These are phyloP conservation scores for Temnothorax rugatulus DNA, from an alignment of 2,888 invertebrate genomes.

Conservation along the genomic window DNA sequence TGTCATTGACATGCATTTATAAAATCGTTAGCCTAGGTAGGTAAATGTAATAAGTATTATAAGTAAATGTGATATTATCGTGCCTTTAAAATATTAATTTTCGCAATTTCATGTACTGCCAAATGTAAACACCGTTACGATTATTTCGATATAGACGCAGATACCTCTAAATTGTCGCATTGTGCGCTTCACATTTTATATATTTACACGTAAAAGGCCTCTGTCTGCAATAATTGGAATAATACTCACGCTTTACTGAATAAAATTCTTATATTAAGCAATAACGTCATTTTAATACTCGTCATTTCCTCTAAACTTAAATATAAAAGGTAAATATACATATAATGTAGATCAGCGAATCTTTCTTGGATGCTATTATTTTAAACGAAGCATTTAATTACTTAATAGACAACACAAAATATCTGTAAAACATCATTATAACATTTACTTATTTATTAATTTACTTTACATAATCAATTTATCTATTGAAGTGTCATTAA, in stretches of 20 bases:
- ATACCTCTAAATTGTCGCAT: constrained; percentile 28
- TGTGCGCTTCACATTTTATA: constrained; percentile 4
- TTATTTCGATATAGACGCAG: constrained; percentile 6
- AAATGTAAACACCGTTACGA: constrained; percentile 41
- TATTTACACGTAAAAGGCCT: constrained; percentile 1
- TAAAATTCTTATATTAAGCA: constrained; percentile 50
- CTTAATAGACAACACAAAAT: not conserved
- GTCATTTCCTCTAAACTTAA: not conserved
- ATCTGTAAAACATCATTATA: not conserved
- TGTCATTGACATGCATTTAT: constrained; percentile 25
- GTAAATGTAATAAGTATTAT: constrained; percentile 46
- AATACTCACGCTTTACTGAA: constrained; percentile 24
- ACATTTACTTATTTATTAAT: not conserved
- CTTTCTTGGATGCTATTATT: not conserved
- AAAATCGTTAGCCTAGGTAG: constrained; percentile 14
- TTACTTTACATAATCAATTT: not conserved
- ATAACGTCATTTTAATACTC: constrained; percentile 12
- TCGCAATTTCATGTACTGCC: constrained; percentile 62
- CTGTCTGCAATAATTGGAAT: not conserved
- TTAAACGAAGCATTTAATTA: constrained; percentile 3
- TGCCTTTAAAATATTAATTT: constrained; percentile 72
- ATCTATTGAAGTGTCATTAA: not conserved
- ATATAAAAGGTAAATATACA: not conserved
- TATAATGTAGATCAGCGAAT: not conserved
- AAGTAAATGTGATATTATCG: constrained; percentile 79